These are phyloP conservation scores for Tachuris rubrigastra DNA, from an alignment of 2,113 vertebrate genomes.

Conservation along the genomic window DNA sequence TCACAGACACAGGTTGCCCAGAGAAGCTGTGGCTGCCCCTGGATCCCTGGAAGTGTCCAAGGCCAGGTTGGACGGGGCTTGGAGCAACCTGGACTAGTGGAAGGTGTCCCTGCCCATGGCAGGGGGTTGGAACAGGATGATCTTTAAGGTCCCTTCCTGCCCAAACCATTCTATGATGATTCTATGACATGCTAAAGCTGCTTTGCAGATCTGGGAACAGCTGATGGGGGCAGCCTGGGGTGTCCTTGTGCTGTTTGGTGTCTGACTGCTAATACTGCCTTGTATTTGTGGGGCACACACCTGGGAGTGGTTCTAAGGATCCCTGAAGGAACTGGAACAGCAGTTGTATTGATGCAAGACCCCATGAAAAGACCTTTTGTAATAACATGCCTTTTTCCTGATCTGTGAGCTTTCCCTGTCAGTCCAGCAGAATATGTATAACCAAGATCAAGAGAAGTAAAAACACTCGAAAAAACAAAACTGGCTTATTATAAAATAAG, in stretches of 20 bases:
- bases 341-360: background rate
- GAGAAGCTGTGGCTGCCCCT: background rate
- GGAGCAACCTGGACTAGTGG: fast-evolving
- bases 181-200: fast-evolving
- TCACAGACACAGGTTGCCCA: fast-evolving
- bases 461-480: background rate
- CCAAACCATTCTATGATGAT: background rate
- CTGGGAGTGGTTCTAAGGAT: background rate
- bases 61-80: fast-evolving
- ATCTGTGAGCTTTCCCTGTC: background rate
- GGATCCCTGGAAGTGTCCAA: background rate
- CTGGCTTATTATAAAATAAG: background rate
- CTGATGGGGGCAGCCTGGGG: background rate
- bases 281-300: background rate
- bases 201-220: background rate
- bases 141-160: background rate
- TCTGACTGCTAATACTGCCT: background rate
- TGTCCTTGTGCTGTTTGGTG: background rate
- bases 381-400: background rate
- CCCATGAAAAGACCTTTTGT: background rate
- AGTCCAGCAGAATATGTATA: background rate
- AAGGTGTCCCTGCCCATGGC: background rate
- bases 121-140: background rate
- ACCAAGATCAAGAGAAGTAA: background rate
- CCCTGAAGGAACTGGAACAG: background rate